phyloP scores from a whole-genome alignment of 2,797 vertebrate genomes.

The Picus viridis region DNA sequence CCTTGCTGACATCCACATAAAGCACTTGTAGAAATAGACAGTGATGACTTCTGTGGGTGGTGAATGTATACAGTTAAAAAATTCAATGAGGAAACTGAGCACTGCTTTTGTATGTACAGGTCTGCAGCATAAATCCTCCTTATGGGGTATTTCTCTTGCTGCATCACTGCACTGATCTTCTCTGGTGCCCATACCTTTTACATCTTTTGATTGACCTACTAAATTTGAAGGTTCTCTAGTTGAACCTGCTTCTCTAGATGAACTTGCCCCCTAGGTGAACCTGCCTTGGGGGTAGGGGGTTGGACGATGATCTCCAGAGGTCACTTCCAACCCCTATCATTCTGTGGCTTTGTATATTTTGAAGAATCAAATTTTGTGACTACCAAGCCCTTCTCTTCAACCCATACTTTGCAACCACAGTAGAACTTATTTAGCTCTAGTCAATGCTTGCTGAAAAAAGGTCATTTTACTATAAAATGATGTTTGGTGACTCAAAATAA shows the following conservation, averaged over 20 bases:
- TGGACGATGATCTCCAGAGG: too few relatives aligned
- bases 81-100: background rate
- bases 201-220: background rate
- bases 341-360: background rate
- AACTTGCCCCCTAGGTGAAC: too few relatives aligned
- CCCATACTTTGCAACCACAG: background rate
- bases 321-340: too few relatives aligned
- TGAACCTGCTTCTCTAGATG: background rate
- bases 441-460: background rate
- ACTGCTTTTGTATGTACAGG: background rate
- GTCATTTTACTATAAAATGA: background rate
- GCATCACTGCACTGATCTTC: background rate
- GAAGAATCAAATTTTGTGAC: background rate
- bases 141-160: background rate
- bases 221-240: background rate
- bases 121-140: background rate
- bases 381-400: background rate
- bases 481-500: background rate
- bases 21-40: background rate
- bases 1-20: background rate
- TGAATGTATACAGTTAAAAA: background rate
- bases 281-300: too few relatives aligned
- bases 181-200: background rate
- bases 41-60: background rate
- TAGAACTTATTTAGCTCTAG: background rate